These are phyloP conservation scores for Latrodectus hesperus DNA, from an alignment of 2,888 invertebrate species.

Conservation along the genomic window DNA sequence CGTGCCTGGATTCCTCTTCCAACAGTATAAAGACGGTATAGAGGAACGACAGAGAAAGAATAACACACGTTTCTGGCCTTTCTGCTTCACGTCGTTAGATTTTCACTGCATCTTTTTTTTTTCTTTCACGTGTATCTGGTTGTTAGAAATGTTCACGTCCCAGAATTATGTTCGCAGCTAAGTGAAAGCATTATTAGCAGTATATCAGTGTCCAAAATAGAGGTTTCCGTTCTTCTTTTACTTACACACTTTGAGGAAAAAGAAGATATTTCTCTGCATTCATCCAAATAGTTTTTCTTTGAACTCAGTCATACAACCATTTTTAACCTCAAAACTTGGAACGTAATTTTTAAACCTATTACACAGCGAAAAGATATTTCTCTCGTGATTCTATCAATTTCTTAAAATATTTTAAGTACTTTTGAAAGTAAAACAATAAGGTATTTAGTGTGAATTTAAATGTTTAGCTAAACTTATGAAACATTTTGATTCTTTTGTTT, in stretches of 20 bases:
- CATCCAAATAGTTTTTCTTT: not conserved
- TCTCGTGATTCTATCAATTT: too few relatives aligned
- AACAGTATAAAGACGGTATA: slow-evolving; percentile 33
- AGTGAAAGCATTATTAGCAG: slow-evolving; percentile 50
- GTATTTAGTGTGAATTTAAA: too few relatives aligned
- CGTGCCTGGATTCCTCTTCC: slow-evolving; percentile 30
- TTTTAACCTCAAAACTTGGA: too few relatives aligned
- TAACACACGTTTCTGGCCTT: slow-evolving; percentile 15
- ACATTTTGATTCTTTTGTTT: too few relatives aligned
- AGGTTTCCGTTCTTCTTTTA: not conserved
- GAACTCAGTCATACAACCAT: not conserved
- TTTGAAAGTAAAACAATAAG: too few relatives aligned
- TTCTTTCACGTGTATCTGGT: slow-evolving; percentile 15
- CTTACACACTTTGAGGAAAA: not conserved
- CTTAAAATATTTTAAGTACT: too few relatives aligned
- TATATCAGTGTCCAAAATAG: slow-evolving; percentile 17
- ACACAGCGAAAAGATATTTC: too few relatives aligned
- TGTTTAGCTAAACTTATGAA: too few relatives aligned
- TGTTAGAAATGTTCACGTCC: slow-evolving; percentile 26
- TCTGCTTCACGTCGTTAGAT: slow-evolving; percentile 6
- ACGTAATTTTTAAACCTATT: too few relatives aligned
- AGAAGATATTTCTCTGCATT: not conserved
- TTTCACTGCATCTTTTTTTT: slow-evolving; percentile 1
- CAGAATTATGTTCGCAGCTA: slow-evolving; percentile 44
- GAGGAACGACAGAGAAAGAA: slow-evolving; percentile 1